A percentile compares a stretch with the other conserved stretches of the same genome.
These are phyloP conservation scores for Stenoptilia bipunctidactyla DNA, from an alignment of 2,888 invertebrate species.

Conservation along the genomic window DNA sequence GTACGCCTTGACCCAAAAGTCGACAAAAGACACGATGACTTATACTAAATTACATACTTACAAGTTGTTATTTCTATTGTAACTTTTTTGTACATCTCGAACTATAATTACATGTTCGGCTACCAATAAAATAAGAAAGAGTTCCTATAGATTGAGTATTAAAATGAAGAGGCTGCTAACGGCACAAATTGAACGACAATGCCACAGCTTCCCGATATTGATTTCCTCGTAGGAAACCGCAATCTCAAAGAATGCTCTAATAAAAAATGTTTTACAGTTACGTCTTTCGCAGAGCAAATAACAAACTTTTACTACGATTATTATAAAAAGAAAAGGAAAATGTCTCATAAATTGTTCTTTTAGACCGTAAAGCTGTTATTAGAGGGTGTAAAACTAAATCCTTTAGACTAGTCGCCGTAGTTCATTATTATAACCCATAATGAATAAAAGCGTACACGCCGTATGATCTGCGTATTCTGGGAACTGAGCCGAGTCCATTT, in stretches of 20 bases:
- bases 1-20: conserved; percentile 39
- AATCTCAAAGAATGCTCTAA: not conserved
- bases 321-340: no score
- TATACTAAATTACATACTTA: not conserved
- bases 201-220: not conserved
- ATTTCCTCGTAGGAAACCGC: not conserved
- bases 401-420: not conserved
- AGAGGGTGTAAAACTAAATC: no score
- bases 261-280: not conserved
- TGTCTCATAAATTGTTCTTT: no score
- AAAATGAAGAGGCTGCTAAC: not conserved
- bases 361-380: no score
- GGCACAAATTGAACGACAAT: not conserved
- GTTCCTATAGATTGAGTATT: not conserved
- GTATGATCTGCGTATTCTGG: conserved; percentile 12
- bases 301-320: no score
- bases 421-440: conserved; percentile 20
- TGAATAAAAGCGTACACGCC: conserved; percentile 21
- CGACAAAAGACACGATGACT: not conserved
- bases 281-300: not conserved
- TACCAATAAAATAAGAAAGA: no score
- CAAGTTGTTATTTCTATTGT: not conserved
- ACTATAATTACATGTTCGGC: no score
- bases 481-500: conserved; percentile 14
- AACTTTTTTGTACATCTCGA: not conserved